Evolutionary conservation across 2,888 invertebrate genomes (phyloP), one percentile per base, ranked within the genome.

Genomic region (Dinocampus coccinellae): DNA sequence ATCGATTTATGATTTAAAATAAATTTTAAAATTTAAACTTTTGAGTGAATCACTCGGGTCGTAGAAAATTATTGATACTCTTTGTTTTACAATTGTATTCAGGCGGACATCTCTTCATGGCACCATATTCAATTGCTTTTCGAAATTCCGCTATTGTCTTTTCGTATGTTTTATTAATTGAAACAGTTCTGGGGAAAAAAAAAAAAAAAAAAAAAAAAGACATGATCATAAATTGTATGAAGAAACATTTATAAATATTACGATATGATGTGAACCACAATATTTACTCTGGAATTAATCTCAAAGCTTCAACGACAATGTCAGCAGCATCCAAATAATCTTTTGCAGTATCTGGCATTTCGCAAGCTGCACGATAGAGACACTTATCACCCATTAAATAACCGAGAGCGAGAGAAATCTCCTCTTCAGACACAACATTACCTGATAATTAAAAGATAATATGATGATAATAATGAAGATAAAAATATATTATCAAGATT

Each of bases 321-420:
- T 94, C 93, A n/a, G 93, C 94, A 0, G 94, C 95, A 1, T 92
- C 91, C 1, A 92, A 90, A 85, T 96, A 96, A 75, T 93, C 90
- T 69, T 90, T 91, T 9, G 95, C 94, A 72, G 92, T 91, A 57
- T 90, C 88, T 0, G 95, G 95, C 76, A 91, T 91, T 81, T 92
- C 91, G 81, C 96, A 96, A 9, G 95, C 93, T 1, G 95, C 91
- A 63, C 92, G 90, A 83, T 94, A 93, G 34, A 96, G 88, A 82
- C 96, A 96, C 53, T 91, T 91, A 80, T 92, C 90, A 52, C 92
- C 92, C 68, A 92, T 90, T 57, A 94, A 86, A 86, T 92, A 94
- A 81, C 93, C 92, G 74, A 94, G 86, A 81, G 92, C 92, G 73
- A 94, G 86, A 70, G 93, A 87, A 33, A 94, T 90, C 84, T 96